phyloP scores from a whole-genome alignment of 2,888 invertebrate genomes.

The Apomyelois bistriatella region DNA sequence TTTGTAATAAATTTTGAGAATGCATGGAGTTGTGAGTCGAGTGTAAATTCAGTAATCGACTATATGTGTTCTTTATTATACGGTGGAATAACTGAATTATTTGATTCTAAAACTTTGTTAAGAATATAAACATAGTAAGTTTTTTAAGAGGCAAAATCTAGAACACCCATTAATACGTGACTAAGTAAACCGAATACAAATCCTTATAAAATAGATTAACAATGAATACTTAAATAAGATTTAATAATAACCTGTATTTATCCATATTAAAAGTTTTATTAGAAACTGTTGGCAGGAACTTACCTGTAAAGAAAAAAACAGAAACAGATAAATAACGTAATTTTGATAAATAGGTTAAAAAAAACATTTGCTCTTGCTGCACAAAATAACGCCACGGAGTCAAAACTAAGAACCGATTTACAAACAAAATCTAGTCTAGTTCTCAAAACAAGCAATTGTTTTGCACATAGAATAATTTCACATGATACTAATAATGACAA shows the following conservation, averaged over 20 bases:
- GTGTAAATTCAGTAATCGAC: background rate
- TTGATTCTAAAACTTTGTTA: no score
- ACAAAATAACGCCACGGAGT: no score
- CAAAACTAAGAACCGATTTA: no score
- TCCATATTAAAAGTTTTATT: background rate
- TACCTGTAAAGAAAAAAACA: constrained; percentile 42
- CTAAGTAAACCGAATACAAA: no score
- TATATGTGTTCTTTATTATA: background rate
- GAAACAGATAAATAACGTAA: background rate
- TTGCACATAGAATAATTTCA: background rate
- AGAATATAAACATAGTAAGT: background rate
- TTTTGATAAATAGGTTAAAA: no score
- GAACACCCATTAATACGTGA: no score
- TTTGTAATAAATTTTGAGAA: constrained; percentile 1
- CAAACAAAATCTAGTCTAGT: background rate
- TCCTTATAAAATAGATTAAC: no score
- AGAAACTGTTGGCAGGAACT: constrained; percentile 24
- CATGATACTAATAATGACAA: background rate
- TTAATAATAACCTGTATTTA: background rate
- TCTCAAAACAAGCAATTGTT: constrained; percentile 1
- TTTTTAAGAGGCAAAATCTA: background rate
- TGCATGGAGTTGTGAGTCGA: constrained; percentile 2
- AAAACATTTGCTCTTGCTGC: no score
- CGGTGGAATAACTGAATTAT: no score
- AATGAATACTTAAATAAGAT: no score